Evolutionary conservation across 35 echinoderm and acorn worm genomes (phyloP), one percentile per base, ranked within the genome.

Genomic region (Ophiothrix spiculata): DNA sequence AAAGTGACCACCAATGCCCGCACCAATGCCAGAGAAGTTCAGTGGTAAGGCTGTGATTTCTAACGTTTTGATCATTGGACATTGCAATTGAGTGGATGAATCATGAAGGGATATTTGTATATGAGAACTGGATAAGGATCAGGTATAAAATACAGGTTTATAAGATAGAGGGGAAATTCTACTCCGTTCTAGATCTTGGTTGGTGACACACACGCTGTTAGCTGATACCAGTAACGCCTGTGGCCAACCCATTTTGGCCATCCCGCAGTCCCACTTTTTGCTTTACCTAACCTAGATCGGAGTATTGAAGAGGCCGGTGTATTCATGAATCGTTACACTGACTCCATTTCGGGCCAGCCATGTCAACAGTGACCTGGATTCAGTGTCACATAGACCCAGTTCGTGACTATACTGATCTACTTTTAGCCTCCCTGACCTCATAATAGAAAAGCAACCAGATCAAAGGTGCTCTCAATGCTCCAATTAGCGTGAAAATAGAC

Each of bases 201-300:
- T 82, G 49, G 39, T 82, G 80, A 82, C 80, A 82, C 80, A 82
- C 80, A 82, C 40, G 80, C 39, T 82, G 80, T 82, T 82, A 82
- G 83, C 49, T 75, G 56, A 74, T 85, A 69, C 83, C 69, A 85
- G 83, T 85, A 80, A 69, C 33, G 86, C 86, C 86, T 78, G 37
- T 88, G 86, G 86, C 86, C 77, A 88, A 49, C 56, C 86, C 78
- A 88, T 60, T 81, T 81, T 74, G 35, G 45, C 77, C 76, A 77
- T 42, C 77, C 86, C 40, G 77, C 74, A 77, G 74, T 77, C 69
- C 84, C 39, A 86, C 37, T 88, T 81, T n/a, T 88, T 54, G 86
- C 86, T 78, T 64, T 88, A 41, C 86, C 76, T 88, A 88, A 88
- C 86, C 86, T 78, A 88, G 86, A 80, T 88, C 36, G 83, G 60